Conservation (phyloP, 2,888 invertebrate genomes). For the Rhamnusium bicolor region DNA sequence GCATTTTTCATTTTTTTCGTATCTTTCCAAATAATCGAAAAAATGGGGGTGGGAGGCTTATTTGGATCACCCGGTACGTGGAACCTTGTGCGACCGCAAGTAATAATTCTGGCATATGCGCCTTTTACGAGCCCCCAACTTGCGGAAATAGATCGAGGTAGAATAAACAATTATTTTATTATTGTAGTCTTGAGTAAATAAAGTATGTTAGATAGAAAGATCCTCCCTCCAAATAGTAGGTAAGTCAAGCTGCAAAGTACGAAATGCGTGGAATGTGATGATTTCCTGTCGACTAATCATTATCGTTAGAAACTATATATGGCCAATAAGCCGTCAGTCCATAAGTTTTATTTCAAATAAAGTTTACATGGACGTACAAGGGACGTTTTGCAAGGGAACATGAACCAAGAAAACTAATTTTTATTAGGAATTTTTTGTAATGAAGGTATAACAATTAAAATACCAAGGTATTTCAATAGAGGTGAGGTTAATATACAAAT, state of each 20-base stretch:
- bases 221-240: not conserved
- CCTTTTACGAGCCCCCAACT: not conserved
- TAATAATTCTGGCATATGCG: not conserved
- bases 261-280: slow-evolving; percentile 25
- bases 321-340: slow-evolving; percentile 13
- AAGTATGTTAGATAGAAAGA: not conserved
- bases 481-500: too few species aligned
- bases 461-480: too few species aligned
- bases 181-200: not conserved
- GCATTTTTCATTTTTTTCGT: too few species aligned
- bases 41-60: too few species aligned
- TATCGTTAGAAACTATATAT: slow-evolving; percentile 4
- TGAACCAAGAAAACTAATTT: too few species aligned
- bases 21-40: too few species aligned
- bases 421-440: too few species aligned
- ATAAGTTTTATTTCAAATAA: not conserved
- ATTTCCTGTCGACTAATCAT: slow-evolving; percentile 28
- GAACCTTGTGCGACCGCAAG: too few species aligned
- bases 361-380: not conserved
- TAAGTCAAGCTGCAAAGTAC: slow-evolving; percentile 15
- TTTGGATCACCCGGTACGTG: too few species aligned
- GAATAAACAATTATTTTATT: not conserved
- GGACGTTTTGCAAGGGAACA: too few species aligned
- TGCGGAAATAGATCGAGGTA: not conserved
- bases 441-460: too few species aligned